A percentile compares a stretch with the other conserved stretches of the same genome.
These are phyloP conservation scores for Crotalus horridus DNA, from an alignment of 2,113 vertebrate genomes.

Conservation along the genomic window DNA sequence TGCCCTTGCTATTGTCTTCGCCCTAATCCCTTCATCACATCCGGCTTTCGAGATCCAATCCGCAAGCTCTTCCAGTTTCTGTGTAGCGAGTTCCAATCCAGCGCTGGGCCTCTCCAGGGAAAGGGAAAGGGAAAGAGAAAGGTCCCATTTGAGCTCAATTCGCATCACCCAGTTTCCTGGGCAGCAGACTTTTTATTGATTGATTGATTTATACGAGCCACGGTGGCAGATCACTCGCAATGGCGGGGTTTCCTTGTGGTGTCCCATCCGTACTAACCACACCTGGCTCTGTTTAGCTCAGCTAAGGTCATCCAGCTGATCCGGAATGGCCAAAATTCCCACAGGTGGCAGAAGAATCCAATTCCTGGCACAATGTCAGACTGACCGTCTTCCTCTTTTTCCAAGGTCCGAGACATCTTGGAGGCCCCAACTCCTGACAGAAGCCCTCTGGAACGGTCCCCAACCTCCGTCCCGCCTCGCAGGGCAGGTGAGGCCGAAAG, in stretches of 20 bases:
- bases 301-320: background rate
- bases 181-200: too few species aligned
- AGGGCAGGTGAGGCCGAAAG: conserved; percentile 41
- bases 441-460: background rate
- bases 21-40: background rate
- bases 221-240: background rate
- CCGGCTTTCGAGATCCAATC: too few species aligned
- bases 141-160: too few species aligned
- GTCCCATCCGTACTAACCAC: background rate
- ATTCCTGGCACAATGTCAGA: background rate
- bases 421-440: conserved; percentile 52
- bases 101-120: too few species aligned
- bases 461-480: background rate
- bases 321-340: background rate
- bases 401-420: conserved; percentile 57
- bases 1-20: background rate
- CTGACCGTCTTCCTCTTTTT: background rate
- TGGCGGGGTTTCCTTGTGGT: background rate
- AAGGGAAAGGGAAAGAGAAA: too few species aligned
- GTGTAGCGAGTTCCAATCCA: too few species aligned
- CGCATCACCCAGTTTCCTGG: too few species aligned
- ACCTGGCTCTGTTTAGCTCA: background rate
- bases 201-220: too few species aligned
- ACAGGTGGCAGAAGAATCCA: background rate
- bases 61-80: too few species aligned